Evolutionary conservation across 1,140 invertebrate genomes (phyloP), one percentile per base, ranked within the genome.

Genomic region (Conus betulinus): DNA sequence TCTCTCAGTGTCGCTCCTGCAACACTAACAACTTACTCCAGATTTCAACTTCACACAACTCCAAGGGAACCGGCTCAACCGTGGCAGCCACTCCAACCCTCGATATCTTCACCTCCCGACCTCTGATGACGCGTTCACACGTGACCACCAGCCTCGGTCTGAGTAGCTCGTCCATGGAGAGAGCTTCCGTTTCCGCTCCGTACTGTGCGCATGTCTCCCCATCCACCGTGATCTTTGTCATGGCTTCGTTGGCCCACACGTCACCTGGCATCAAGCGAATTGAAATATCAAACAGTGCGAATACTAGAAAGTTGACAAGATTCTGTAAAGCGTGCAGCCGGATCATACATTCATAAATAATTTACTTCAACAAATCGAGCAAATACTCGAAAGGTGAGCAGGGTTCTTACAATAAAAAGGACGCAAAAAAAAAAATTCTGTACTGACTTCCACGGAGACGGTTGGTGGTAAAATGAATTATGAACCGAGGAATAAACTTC

Each of bases 71-170:
- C 25, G 76, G 76, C 25, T 78, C 25, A 11, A 78, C 76, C 76
- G 76, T 11, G 25, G 27, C 17, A 7, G 76, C 27, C 27, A 39
- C 76, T 39, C 39, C 5, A 4, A 39, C 7, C 27, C 76, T 78
- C 25, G 25, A 39, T 7, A 78, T 78, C 76, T 78, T 78, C 25
- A 78, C 25, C 27, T 10, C 76, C 20, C 76, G 76, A 27, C 76
- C 76, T 25, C 76, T 39, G 76, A 78, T 51, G 76, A 78, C 76
- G 25, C 17, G 7, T 0, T 78, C 25, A 17, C 76, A 78, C 39
- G 8, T 78, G 76, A 78, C 76, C 76, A 78, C 76, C 76, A 78
- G 76, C 76, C 27, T 78, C 25, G 25, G 25, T 78, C 76, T 78
- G 76, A 2, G 27, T 7, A 25, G 25, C 76, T 78, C 76, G 8